A percentile compares a stretch with the other conserved stretches of the same genome.
Evolutionary conservation across 2,888 invertebrate genomes (phyloP).

Genomic region (Hoplodrina ambigua): DNA sequence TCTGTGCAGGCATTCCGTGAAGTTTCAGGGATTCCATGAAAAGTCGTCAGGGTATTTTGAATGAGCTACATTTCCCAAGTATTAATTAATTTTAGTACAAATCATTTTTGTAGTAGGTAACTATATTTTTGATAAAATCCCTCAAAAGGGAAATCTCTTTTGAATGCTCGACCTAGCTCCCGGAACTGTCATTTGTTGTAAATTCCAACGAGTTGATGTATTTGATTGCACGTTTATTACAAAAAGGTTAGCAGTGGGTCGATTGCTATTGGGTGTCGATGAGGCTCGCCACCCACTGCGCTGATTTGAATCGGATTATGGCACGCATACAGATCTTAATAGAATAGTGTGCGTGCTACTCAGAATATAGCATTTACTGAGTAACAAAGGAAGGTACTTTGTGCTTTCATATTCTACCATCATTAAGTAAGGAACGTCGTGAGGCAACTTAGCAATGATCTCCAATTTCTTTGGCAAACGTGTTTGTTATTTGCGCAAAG

Average conservation of each 20-base stretch:
- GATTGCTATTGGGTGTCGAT: conserved; percentile 76
- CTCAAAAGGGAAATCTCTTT: background rate
- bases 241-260: conserved; percentile 69
- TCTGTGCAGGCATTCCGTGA: too few relatives aligned
- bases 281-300: conserved; percentile 75
- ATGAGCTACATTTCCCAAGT: background rate
- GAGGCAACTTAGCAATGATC: background rate
- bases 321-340: conserved; percentile 60
- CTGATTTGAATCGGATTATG: conserved; percentile 78
- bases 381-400: conserved; percentile 40
- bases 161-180: conserved; percentile 12
- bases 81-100: background rate
- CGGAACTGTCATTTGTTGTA: conserved; percentile 53
- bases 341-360: conserved; percentile 43
- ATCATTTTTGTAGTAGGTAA: background rate
- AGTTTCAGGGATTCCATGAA: background rate
- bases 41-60: background rate
- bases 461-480: background rate
- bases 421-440: background rate
- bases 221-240: conserved; percentile 59
- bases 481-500: background rate
- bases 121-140: background rate
- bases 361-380: conserved; percentile 12
- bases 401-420: conserved; percentile 11
- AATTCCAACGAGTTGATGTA: conserved; percentile 51